phyloP scores from a whole-genome alignment of 2,113 vertebrate genomes.

The Heloderma charlesbogerti region DNA sequence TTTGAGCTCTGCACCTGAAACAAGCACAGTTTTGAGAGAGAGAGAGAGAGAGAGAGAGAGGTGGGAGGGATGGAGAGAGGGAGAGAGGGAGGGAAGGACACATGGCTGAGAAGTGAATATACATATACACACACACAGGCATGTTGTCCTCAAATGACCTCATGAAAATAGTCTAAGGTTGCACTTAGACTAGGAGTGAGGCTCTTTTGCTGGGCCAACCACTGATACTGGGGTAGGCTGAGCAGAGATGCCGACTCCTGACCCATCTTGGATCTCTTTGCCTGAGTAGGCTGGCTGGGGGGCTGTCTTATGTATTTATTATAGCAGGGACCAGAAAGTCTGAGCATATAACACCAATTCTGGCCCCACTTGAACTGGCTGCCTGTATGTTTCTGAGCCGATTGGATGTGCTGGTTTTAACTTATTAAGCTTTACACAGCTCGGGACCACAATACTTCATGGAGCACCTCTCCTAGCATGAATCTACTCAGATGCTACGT shows the following conservation, averaged over 20 bases:
- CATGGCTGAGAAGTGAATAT: background rate
- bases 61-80: background rate
- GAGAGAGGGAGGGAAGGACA: background rate
- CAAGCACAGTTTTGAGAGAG: background rate
- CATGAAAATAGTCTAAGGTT: background rate
- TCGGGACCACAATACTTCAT: no score
- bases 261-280: background rate
- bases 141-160: conserved; percentile 2
- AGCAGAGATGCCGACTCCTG: background rate
- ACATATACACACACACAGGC: background rate
- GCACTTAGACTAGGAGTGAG: background rate
- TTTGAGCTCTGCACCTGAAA: background rate
- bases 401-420: no score
- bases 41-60: background rate
- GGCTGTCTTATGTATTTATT: no score
- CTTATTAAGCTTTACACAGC: no score
- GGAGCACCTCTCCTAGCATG: no score
- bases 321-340: no score
- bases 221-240: background rate
- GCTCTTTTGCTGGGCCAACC: background rate
- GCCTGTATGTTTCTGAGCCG: no score
- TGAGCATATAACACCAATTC: no score
- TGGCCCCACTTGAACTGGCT: no score
- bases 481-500: no score
- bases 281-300: background rate